Evolutionary conservation across 92 coral and sea anemone species (phyloP).

Genomic region (Micromussa lordhowensis): DNA sequence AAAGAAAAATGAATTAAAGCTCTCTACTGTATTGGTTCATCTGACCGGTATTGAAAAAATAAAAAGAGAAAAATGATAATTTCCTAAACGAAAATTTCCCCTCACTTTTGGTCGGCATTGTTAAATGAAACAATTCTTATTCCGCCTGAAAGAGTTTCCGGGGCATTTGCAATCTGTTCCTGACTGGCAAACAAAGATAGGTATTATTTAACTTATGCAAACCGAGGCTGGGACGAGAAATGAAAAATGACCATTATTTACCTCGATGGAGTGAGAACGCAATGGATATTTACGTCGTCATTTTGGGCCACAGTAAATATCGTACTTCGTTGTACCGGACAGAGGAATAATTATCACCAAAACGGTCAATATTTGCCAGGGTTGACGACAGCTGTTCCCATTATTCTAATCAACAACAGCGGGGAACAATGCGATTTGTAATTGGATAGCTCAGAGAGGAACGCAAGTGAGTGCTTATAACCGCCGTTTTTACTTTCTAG

Average conservation of each 20-base stretch:
- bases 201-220: background rate
- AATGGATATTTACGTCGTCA: background rate
- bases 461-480: background rate
- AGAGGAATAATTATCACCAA: background rate
- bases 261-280: background rate
- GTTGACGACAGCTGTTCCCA: conserved; percentile 11
- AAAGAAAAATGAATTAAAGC: too few relatives aligned
- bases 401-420: background rate
- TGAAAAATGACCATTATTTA: background rate
- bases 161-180: background rate
- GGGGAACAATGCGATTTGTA: background rate
- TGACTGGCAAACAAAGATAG: background rate
- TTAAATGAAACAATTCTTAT: background rate
- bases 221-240: background rate
- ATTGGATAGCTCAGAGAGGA: background rate
- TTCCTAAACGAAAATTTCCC: background rate
- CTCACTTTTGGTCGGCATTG: background rate
- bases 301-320: background rate
- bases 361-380: background rate
- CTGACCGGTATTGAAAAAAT: background rate
- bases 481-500: background rate
- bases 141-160: background rate
- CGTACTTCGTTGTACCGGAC: background rate
- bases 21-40: background rate
- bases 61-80: too few relatives aligned